A percentile compares a stretch with the other conserved stretches of the same genome.
Conservation (phyloP, 2,888 invertebrate genomes). For the Chouioia cunea region DNA sequence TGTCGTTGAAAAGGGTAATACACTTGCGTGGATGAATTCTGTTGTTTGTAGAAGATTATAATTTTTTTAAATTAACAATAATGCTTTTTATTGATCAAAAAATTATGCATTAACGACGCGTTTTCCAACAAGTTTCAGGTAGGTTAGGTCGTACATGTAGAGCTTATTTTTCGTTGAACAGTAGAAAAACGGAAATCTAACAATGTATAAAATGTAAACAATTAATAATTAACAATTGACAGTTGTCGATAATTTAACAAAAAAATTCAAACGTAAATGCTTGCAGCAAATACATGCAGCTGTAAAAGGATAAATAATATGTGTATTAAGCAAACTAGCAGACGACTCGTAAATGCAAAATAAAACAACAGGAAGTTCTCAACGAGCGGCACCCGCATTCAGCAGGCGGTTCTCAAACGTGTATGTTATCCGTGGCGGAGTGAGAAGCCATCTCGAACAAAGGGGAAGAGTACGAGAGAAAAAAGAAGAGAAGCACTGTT, state of each 20-base stretch:
- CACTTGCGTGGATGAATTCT: neutral
- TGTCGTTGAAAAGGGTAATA: neutral
- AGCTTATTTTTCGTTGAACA: no score
- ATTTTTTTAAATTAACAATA: no score
- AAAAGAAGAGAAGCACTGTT: slow-evolving; percentile 26
- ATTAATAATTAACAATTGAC: neutral
- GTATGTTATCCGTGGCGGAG: slow-evolving; percentile 30
- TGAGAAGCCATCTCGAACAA: slow-evolving; percentile 58
- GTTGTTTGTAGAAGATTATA: no score
- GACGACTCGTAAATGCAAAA: slow-evolving; percentile 27
- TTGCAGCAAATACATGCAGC: no score
- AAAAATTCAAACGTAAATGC: neutral
- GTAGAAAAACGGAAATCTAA: no score
- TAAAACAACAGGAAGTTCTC: slow-evolving; percentile 13
- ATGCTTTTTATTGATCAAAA: neutral
- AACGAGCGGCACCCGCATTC: slow-evolving; percentile 25
- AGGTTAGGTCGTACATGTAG: no score
- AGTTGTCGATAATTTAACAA: no score
- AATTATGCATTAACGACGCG: neutral
- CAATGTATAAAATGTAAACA: neutral
- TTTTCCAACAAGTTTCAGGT: no score
- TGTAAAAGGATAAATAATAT: no score
- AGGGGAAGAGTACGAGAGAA: slow-evolving; percentile 42
- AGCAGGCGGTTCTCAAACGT: slow-evolving; percentile 34
- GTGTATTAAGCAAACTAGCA: slow-evolving; percentile 14